Base-by-base conservation (phyloP, 2,113 vertebrate genomes). In the Azemiops feae region DNA sequence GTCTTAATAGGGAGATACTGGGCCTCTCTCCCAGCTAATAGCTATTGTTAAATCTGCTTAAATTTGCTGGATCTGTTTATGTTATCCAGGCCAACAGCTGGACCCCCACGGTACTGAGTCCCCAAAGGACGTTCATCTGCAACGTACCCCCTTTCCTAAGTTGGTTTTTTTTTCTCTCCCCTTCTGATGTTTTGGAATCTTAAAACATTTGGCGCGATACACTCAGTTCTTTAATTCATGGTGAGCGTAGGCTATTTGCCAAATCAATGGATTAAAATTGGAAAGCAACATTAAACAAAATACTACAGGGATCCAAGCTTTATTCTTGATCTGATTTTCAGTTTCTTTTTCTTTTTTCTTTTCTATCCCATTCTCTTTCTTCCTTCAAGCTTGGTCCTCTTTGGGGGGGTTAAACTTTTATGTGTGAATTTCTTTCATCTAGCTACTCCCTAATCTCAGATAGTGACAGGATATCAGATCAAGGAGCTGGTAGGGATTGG, bases 221-320 rank as follows among this genome's bases (percentile, higher is more conserved):
- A 1, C 45, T 69, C 92, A 87, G 58, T 86, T 92, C 96, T 93
- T 94, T 95, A 91, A 89, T 96, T 96, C 96, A 95, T 92, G 96
- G 93, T 23, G 39, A 97, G 95, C 85, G 18, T 89, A 90, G 94
- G 94, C 88, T 8, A 0, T 94, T 95, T 96, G 96, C 96, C 96
- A 97, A 96, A 96, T 86, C 92, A 96, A 94, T 92, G 95, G 94
- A 96, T 96, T 92, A 94, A 94, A 95, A 92, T 92, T 93, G 94
- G 94, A 94, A 43, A 91, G 34, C 96, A 95, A 96, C 95, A 97
- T 96, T 85, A 97, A 96, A 96, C 55, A 96, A 96, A 90, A 95
- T 94, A 88, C 94, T 94, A 95, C 88, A 92, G 96, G 94, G 93
- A 96, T 91, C 54, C 95, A 91, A 90, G 90, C 92, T 97, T 96